Evolutionary conservation across 92 coral and sea anemone genomes (phyloP).

Genomic region (Zoanthus solanderi): DNA sequence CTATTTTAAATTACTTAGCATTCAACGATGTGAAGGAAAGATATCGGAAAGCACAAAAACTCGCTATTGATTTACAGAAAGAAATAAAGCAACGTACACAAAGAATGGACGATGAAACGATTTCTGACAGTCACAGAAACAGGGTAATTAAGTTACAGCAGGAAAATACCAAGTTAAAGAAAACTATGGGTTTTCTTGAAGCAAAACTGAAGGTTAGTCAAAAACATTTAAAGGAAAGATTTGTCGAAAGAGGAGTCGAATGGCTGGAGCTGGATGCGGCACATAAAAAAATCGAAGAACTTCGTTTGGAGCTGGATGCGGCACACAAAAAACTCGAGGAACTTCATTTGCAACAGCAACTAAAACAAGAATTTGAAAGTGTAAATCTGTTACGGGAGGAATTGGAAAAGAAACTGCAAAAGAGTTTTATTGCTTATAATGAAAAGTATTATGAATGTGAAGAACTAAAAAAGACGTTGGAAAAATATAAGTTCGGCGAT

Average conservation of each 20-base stretch:
- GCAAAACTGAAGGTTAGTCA: background rate
- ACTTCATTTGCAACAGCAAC: slow-evolving; percentile 7
- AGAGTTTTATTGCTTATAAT: slow-evolving; percentile 72
- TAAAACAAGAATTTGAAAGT: background rate
- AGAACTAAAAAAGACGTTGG: slow-evolving; percentile 60
- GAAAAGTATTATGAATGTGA: slow-evolving; percentile 77
- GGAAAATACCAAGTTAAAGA: slow-evolving; percentile 4
- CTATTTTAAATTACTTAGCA: slow-evolving; percentile 31
- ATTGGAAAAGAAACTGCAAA: slow-evolving; percentile 52
- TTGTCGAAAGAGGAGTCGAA: background rate
- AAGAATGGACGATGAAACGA: slow-evolving; percentile 16
- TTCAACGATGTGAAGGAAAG: slow-evolving; percentile 49
- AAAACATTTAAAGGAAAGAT: background rate
- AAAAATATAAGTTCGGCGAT: slow-evolving; percentile 13
- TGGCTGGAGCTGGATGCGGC: background rate
- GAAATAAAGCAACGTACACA: slow-evolving; percentile 33
- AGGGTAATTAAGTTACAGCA: background rate
- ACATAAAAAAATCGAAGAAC: background rate
- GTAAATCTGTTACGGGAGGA: slow-evolving; percentile 28
- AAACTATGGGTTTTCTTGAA: background rate
- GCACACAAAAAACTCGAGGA: background rate
- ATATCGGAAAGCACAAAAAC: slow-evolving; percentile 7
- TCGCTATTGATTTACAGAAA: slow-evolving; percentile 34
- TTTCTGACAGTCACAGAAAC: slow-evolving; percentile 47
- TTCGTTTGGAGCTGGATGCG: background rate